Evolutionary conservation across 2,797 vertebrate genomes (phyloP), one percentile per base, ranked within the genome.

Genomic region (Mormyrus proboscirostris): DNA sequence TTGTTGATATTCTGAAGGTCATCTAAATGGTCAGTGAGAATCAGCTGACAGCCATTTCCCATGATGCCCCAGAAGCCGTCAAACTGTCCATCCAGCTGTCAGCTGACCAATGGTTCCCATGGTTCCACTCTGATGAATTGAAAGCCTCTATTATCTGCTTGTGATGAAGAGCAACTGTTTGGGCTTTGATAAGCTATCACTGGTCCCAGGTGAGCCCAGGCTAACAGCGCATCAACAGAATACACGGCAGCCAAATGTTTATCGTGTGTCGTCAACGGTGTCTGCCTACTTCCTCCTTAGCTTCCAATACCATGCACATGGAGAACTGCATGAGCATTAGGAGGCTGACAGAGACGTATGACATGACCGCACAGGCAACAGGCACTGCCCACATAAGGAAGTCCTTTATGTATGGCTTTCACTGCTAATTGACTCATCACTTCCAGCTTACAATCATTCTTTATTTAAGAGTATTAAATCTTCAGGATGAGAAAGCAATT

Each of bases 151-250:
- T 97, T 97, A 97, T 97, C 96, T 96, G 95, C 92, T 92, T 93
- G 93, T 94, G 94, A 94, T 95, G 95, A 96, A 95, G 96, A 96
- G 95, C 96, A 97, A 96, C 98, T 99, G 98, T 97, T 97, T 95
- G 94, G 96, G 97, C 97, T 98, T 99, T 98, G 98, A 99, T 99
- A 99, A 99, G 98, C 97, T 99, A 99, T 99, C 98, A 97, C 97
- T 95, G 94, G 96, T 99, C 98, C 98, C 98, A 99, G 98, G 97
- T 98, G 97, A 99, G 96, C 95, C 94, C 93, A 94, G 93, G 95
- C 96, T 97, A 97, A 98, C 96, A 96, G 96, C 96, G 94, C 96
- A 95, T 97, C 96, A 96, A 96, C 96, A 95, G 89, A 89, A 92
- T 95, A 94, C 93, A 91, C 90, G 92, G 93, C 93, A 94, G 92